phyloP scores from a whole-genome alignment of 2,113 vertebrate species.

The human (Homo sapiens) region GRCh38 chr6:87740001-87740500 shows the following conservation, averaged over 20 bases:
- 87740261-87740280: not conserved
- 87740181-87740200: constrained; percentile 25
- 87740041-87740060: no score
- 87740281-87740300: constrained; percentile 35
- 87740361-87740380: not conserved
- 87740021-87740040: no score
- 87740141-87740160: not conserved
- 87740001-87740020: no score
- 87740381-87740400: not conserved
- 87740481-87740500: not conserved
- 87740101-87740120: not conserved
- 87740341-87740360: not conserved
- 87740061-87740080: not conserved
- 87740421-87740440: not conserved
- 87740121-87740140: not conserved
- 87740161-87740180: constrained; percentile 14
- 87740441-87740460: not conserved
- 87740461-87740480: not conserved
- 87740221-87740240: not conserved
- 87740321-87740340: not conserved
- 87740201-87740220: not conserved
- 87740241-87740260: not conserved
- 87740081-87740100: not conserved
- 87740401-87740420: not conserved
- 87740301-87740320: not conserved